Percentiles rank a stretch among this genome's conserved stretches.
Evolutionary conservation across 2,113 vertebrate genomes (phyloP).

Genomic region (Puntigrus tetrazona): DNA sequence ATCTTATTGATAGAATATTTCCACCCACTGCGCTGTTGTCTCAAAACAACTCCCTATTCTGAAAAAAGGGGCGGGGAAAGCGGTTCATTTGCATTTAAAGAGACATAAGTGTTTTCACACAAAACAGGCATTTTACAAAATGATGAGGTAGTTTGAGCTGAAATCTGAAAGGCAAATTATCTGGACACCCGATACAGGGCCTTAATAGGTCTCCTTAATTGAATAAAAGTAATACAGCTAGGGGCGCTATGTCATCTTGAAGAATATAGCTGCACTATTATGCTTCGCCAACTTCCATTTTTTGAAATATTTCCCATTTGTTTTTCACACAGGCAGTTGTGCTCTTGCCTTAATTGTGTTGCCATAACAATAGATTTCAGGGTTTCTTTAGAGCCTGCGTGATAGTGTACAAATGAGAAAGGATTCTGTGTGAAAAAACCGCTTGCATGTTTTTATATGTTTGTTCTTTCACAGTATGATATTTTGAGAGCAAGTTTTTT

Average conservation of each 20-base stretch:
- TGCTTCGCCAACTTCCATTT: neutral
- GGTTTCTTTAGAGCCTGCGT: neutral
- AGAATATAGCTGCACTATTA: neutral
- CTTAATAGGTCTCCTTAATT: too few species aligned
- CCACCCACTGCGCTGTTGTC: too few species aligned
- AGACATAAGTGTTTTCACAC: too few species aligned
- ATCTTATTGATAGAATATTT: too few species aligned
- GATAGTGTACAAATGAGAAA: conserved; percentile 18
- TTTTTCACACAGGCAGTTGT: neutral
- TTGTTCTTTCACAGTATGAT: neutral
- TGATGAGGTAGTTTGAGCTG: too few species aligned
- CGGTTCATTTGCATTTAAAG: too few species aligned
- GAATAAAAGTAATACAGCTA: neutral
- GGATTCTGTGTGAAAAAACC: neutral
- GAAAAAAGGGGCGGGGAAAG: too few species aligned
- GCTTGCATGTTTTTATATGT: neutral
- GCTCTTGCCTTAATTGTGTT: conserved; percentile 2
- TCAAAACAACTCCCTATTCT: too few species aligned
- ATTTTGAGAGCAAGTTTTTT: neutral
- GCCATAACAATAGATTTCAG: conserved; percentile 10
- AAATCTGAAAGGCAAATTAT: too few species aligned
- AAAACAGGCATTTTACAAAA: too few species aligned
- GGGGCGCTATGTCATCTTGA: neutral
- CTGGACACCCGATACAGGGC: too few species aligned
- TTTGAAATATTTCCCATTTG: neutral